Base-by-base conservation (phyloP, 2,888 invertebrate species). In the Erebia aethiops region DNA sequence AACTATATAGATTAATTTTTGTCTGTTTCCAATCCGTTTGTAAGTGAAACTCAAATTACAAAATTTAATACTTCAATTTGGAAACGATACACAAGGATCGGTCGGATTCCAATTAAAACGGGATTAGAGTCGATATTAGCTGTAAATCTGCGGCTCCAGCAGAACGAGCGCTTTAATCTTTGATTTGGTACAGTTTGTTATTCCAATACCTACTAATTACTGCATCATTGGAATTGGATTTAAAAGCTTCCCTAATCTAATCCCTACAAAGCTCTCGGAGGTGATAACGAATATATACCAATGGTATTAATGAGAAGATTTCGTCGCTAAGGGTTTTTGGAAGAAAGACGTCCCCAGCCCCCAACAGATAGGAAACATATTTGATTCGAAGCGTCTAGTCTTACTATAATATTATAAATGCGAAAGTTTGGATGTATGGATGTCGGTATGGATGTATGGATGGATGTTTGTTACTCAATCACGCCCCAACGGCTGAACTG, bases 81-180 rank as follows among this genome's bases (percentile, higher is more conserved):
- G 11, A n/a, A 60, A 41, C 41, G 16, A 60, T 60, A 60, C 41
- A 56, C 56, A 41, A 60, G 10, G 4, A 16, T 60, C 43, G 43
- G 41, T n/a, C 41, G 60, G 10, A 16, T 60, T 60, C 60, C 43
- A 60, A 60, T 60, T 60, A 60, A 60, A 60, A 60, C 60, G n/a
- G 60, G 60, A 60, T 60, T 60, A 60, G 60, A 60, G 16, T 4
- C 60, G 41, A 60, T 35, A 35, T 41, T 60, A 11, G 60, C 60
- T 43, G 60, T 60, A 43, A 60, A 60, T 60, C 41, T n/a, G n/a
- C 41, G 43, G 60, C n/a, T 11, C 60, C 10, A 41, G 9, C 46
- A 13, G 49, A 60, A 13, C 62, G 49, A 21, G 21, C 21, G 62
- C 21, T 18, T 61, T 1, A 21, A 46, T 18, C 62, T 49, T 46